Percentiles rank a stretch among this genome's conserved stretches.
These are phyloP conservation scores for Heliangelus exortis DNA, from an alignment of 2,797 vertebrate genomes.

Conservation along the genomic window DNA sequence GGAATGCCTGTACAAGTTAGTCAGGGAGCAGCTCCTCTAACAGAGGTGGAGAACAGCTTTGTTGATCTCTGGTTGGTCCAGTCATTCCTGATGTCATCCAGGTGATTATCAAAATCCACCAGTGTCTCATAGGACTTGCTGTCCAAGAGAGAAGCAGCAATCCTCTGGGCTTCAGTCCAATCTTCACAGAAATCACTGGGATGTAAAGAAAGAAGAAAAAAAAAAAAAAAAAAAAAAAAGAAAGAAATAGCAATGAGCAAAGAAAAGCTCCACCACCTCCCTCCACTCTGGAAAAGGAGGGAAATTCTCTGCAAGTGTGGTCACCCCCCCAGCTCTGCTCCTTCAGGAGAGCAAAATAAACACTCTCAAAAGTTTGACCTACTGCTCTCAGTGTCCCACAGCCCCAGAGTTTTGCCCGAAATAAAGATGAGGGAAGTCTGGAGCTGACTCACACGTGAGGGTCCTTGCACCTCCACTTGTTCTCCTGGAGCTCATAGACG, in stretches of 20 bases:
- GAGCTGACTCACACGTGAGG: constrained; percentile 86
- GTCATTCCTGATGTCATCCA: constrained; percentile 97
- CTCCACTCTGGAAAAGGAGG: background rate
- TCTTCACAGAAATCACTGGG: constrained; percentile 94
- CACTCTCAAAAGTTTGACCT: background rate
- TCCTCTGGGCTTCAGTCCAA: constrained; percentile 94
- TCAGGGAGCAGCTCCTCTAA: constrained; percentile 68
- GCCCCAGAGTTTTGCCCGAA: background rate
- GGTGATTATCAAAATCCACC: constrained; percentile 97
- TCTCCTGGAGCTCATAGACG: constrained; percentile 94
- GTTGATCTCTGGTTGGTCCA: constrained; percentile 99
- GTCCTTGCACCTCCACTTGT: constrained; percentile 94
- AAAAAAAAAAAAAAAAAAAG: background rate
- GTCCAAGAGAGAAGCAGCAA: constrained; percentile 90
- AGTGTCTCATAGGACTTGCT: constrained; percentile 92
- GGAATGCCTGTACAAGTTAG: background rate
- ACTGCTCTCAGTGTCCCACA: background rate
- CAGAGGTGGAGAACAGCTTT: constrained; percentile 96
- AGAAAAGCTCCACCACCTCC: background rate
- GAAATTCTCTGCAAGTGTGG: accelerated
- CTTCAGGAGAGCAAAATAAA: background rate
- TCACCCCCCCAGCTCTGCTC: background rate
- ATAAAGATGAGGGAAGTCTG: accelerated
- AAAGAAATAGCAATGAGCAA: background rate
- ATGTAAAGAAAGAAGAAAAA: background rate